Evolutionary conservation across 2,797 vertebrate genomes (phyloP).

Genomic region (Oceanodroma leucorhoa): DNA sequence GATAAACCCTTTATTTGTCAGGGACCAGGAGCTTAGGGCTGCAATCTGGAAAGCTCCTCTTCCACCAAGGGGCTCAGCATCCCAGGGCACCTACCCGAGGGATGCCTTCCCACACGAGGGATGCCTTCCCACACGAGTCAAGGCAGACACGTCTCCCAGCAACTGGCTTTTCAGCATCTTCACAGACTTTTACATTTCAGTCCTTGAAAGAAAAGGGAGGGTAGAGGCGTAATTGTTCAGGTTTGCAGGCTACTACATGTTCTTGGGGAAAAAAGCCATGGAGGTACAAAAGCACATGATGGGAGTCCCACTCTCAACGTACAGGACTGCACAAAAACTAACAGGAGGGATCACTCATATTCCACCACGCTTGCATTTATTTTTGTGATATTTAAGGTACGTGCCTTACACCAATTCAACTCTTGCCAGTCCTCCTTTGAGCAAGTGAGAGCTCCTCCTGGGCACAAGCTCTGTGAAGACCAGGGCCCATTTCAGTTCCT

Average conservation of each 20-base stretch:
- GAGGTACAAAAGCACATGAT: not conserved
- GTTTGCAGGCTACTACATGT: not conserved
- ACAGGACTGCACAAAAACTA: not conserved
- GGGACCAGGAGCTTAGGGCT: not conserved
- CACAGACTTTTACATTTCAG: not conserved
- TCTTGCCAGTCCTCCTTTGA: not conserved
- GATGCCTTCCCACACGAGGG: accelerated
- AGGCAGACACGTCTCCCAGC: not conserved
- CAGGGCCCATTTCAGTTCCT: not conserved
- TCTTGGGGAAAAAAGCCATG: not conserved
- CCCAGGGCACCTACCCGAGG: not conserved
- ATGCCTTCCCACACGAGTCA: accelerated
- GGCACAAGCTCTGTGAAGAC: not conserved
- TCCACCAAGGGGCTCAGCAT: not conserved
- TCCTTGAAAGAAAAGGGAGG: not conserved
- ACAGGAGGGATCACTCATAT: not conserved
- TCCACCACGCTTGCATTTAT: not conserved
- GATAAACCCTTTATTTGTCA: not conserved
- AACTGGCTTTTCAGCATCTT: not conserved
- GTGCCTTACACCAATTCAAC: not conserved
- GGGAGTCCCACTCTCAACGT: not conserved
- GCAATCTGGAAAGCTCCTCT: not conserved
- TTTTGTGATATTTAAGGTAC: not conserved
- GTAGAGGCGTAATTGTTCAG: not conserved
- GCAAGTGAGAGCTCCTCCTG: not conserved